Base-by-base conservation (phyloP, 2,888 invertebrate species). In the Galeopsomyia nigrocyanea region DNA sequence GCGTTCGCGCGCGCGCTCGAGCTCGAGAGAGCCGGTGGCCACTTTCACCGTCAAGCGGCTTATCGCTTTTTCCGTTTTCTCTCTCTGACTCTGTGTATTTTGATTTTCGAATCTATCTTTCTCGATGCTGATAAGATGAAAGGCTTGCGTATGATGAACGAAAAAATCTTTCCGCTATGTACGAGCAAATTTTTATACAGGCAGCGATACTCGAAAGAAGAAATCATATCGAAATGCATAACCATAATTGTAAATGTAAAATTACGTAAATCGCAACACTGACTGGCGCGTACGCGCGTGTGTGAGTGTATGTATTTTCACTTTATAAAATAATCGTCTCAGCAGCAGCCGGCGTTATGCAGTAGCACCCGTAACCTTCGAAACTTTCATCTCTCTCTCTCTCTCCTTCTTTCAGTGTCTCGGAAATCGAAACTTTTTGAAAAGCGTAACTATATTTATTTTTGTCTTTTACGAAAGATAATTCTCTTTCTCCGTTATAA, bases 401-500 rank as follows among this genome's bases (percentile, higher is more conserved):
- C 73, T 74, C 69, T 70, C 74, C 60, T 5, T 26, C 26, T 26
- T 5, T 26, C 26, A 3, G 3, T 26, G 26, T 3, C 74, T 70
- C 63, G 65, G 64, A 58, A 65, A 60, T 71, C 66, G 63, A 71
- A 64, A 62, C 68, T 55, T 68, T 74, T 71, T 71, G 60, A 75
- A 74, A 74, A 72, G 61, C 67, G n/a, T 46, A 53, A 9, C 26
- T 26, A 2, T 26, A 13, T 49, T 19, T 60, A 19, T 26, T 26
- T 56, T 16, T 57, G 3, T 57, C 0, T 57, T 21, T 21, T 55
- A 19, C 46, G 51, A 69, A 49, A 56, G 62, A 56, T n/a, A 62
- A 68, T 39, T 64, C n/a, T 56, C 55, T 57, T 22, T 2, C 10
- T 39, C 47, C 56, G 46, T 55, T 21, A 55, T 39, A 39, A 3